Evolutionary conservation across 53 echinoderm and acorn worm genomes (phyloP), one percentile per base, ranked within the genome.

Genomic region (Paracentrotus lividus): DNA sequence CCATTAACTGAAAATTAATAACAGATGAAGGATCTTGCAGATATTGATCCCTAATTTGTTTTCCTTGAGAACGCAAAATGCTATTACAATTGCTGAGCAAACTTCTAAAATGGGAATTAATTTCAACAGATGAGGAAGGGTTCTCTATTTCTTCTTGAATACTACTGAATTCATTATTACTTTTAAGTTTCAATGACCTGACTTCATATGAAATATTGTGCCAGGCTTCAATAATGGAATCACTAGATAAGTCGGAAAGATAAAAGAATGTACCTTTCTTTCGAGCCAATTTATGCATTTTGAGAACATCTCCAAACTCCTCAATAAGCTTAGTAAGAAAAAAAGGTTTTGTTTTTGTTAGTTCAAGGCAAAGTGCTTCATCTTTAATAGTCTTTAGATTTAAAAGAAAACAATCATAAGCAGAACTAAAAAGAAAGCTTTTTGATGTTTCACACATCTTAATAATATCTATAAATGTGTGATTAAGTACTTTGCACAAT

Each of bases 221-320:
- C 88, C 88, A 88, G 20, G 88, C 88, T 60, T 60, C 61, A 34
- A 88, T 59, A 88, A 88, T 88, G 24, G 29, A 31, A 31, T 88
- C 58, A 26, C 20, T 8, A 32, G 88, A 88, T 36, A 88, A 15
- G 60, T 59, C 43, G 8, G 58, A 32, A 45, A 60, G 60, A 88
- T 88, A 88, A 59, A 88, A 88, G 38, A 88, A 88, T 38, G 38
- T 43, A 60, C 88, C 88, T 31, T 88, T 88, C 60, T 88, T 88
- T 60, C 18, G 3, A 38, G 88, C 88, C 4, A 34, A 36, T 59
- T 10, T 88, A 53, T 88, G 88, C 40, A 60, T 60, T 59, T 59
- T 59, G 1, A 88, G 40, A 59, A 88, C 36, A 36, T 16, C 38
- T 16, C 60, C 88, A 88, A 88, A 88, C 88, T 88, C 34, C 14